A percentile compares a stretch with the other conserved stretches of the same genome.
These are phyloP conservation scores for Pseudomyrmex sp. DNA, from an alignment of 1,140 invertebrate genomes.

Conservation along the genomic window DNA sequence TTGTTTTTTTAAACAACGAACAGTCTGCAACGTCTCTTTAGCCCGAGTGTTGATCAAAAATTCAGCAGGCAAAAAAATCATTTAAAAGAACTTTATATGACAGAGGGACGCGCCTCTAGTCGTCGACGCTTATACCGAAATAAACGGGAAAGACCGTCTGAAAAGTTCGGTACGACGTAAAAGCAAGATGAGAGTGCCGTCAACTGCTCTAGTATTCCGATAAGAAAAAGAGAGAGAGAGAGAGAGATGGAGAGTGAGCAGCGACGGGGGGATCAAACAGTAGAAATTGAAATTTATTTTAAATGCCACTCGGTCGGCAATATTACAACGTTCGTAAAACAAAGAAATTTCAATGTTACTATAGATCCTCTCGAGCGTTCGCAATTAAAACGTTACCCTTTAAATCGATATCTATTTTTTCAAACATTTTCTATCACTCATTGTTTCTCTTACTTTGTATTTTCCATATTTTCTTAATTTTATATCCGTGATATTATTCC, in stretches of 20 bases:
- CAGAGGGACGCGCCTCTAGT: too few species aligned
- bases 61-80: too few species aligned
- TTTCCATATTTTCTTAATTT: neutral
- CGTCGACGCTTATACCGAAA: too few species aligned
- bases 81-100: too few species aligned
- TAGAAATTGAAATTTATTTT: constrained; percentile 43
- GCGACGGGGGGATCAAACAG: constrained; percentile 10
- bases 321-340: constrained; percentile 9
- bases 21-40: constrained; percentile 3
- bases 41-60: neutral
- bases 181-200: too few species aligned
- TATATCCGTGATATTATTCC: neutral
- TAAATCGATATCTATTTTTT: neutral
- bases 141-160: too few species aligned
- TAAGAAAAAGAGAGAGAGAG: too few species aligned
- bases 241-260: neutral
- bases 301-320: neutral
- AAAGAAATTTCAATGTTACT: constrained; percentile 5
- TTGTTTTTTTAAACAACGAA: neutral
- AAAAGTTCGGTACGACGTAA: too few species aligned
- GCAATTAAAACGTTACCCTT: constrained; percentile 1
- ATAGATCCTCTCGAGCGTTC: constrained; percentile 5
- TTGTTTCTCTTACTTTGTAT: neutral
- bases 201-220: too few species aligned
- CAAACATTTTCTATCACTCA: neutral